phyloP scores from a whole-genome alignment of 2,888 invertebrate species.

The Stenurella melanura region DNA sequence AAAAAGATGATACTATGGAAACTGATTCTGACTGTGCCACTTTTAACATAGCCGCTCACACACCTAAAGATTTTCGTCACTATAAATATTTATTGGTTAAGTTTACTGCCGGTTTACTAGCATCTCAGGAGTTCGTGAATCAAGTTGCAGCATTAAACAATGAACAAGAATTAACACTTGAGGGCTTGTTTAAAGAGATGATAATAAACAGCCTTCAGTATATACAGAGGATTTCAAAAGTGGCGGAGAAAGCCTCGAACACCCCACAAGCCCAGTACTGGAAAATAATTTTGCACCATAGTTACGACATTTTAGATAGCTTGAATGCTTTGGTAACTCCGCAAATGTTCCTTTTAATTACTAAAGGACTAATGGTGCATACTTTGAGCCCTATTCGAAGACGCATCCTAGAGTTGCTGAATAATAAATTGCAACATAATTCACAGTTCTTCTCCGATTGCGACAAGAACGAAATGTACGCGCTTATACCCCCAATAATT shows the following conservation, averaged over 20 bases:
- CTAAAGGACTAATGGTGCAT: constrained; percentile 84
- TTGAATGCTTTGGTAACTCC: constrained; percentile 87
- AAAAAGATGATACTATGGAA: constrained; percentile 75
- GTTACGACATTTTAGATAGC: constrained; percentile 87
- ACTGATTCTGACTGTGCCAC: constrained; percentile 75
- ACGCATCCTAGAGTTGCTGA: constrained; percentile 90
- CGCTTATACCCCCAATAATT: constrained; percentile 79
- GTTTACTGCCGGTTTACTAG: constrained; percentile 82
- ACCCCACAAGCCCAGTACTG: constrained; percentile 83
- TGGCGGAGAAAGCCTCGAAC: constrained; percentile 78
- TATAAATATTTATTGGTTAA: constrained; percentile 88
- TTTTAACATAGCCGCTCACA: constrained; percentile 75
- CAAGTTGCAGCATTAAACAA: constrained; percentile 77
- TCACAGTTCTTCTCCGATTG: constrained; percentile 77
- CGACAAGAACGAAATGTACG: constrained; percentile 72
- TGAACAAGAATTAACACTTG: constrained; percentile 75
- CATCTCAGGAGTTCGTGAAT: constrained; percentile 81
- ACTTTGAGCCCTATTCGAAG: constrained; percentile 82
- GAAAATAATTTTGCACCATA: constrained; percentile 86
- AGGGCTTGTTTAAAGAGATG: constrained; percentile 80
- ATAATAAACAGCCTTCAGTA: constrained; percentile 82
- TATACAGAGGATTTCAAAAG: constrained; percentile 80
- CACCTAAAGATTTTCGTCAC: constrained; percentile 86
- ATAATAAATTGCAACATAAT: constrained; percentile 84
- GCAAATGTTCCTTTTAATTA: constrained; percentile 86